Evolutionary conservation across 2,797 vertebrate genomes (phyloP).

Genomic region (Labroides dimidiatus): DNA sequence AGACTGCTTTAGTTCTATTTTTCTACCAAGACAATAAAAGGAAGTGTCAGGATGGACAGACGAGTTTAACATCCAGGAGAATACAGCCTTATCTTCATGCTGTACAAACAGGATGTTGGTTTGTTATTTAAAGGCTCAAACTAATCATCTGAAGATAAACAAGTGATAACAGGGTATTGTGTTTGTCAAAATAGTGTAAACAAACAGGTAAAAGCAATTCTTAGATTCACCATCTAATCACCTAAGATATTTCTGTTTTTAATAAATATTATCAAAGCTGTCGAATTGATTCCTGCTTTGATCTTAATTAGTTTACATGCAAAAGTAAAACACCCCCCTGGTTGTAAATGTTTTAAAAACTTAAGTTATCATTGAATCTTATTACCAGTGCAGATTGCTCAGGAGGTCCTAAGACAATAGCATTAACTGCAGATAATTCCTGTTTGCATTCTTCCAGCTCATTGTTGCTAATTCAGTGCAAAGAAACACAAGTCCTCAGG

Average conservation of each 20-base stretch:
- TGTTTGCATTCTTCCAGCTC: not conserved
- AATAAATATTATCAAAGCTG: no score
- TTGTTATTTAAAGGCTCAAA: constrained; percentile 50
- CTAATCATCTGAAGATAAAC: constrained; percentile 48
- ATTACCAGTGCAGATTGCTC: not conserved
- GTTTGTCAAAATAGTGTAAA: constrained; percentile 30
- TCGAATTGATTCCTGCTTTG: not conserved
- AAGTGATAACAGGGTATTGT: constrained; percentile 29
- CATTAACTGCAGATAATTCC: not conserved
- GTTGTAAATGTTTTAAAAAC: not conserved
- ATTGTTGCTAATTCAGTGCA: constrained; percentile 23
- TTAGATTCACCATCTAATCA: not conserved
- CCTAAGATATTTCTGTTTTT: not conserved
- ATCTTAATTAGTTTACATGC: not conserved
- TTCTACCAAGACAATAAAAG: constrained; percentile 70
- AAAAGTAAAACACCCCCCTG: not conserved
- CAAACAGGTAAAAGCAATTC: not conserved
- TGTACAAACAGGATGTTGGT: constrained; percentile 66
- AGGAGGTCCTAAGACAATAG: not conserved
- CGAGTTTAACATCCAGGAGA: constrained; percentile 67
- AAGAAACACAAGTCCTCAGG: constrained; percentile 13
- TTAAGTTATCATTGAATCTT: not conserved
- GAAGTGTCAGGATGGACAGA: constrained; percentile 70
- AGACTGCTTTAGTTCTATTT: constrained; percentile 11
- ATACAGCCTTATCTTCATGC: constrained; percentile 56